These are phyloP conservation scores for Augochlorella aurata DNA, from an alignment of 2,888 invertebrate species.

Conservation along the genomic window DNA sequence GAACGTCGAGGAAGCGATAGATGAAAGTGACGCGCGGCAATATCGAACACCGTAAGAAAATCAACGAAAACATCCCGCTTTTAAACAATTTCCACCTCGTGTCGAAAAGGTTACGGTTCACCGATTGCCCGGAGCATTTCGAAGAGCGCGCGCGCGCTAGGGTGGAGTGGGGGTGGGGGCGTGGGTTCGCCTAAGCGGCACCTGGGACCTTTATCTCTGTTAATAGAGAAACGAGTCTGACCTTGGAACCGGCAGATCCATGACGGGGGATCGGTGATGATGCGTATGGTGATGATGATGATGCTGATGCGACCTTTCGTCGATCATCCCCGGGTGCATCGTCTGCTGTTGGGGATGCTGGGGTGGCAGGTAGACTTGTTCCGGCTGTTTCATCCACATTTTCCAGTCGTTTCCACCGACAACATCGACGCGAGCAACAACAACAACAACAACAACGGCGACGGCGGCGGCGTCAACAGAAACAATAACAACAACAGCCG, in stretches of 20 bases:
- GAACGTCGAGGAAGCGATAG: no score
- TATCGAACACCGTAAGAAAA: no score
- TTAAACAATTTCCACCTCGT: no score
- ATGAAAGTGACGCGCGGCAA: no score
- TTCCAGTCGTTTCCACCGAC: background rate
- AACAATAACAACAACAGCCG: no score
- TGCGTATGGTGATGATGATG: conserved; percentile 57
- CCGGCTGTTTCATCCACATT: conserved; percentile 69
- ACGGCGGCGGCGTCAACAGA: no score
- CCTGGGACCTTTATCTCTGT: conserved; percentile 42
- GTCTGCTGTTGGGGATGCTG: conserved; percentile 62
- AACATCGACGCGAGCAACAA: background rate
- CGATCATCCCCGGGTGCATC: conserved; percentile 59
- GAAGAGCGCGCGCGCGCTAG: conserved; percentile 23
- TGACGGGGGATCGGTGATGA: conserved; percentile 59
- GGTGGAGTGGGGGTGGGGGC: no score
- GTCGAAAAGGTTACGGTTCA: background rate
- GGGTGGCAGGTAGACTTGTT: conserved; percentile 55
- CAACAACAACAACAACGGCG: no score
- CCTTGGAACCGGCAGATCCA: conserved; percentile 71
- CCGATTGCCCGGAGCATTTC: background rate
- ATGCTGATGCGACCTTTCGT: conserved; percentile 47
- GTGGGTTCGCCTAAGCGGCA: conserved; percentile 46
- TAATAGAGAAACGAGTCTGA: conserved; percentile 67
- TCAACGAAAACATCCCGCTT: no score